Percentiles rank a stretch among this genome's conserved stretches.
These are phyloP conservation scores for Ochotona princeps DNA, from an alignment of 2,113 vertebrate species.

Conservation along the genomic window DNA sequence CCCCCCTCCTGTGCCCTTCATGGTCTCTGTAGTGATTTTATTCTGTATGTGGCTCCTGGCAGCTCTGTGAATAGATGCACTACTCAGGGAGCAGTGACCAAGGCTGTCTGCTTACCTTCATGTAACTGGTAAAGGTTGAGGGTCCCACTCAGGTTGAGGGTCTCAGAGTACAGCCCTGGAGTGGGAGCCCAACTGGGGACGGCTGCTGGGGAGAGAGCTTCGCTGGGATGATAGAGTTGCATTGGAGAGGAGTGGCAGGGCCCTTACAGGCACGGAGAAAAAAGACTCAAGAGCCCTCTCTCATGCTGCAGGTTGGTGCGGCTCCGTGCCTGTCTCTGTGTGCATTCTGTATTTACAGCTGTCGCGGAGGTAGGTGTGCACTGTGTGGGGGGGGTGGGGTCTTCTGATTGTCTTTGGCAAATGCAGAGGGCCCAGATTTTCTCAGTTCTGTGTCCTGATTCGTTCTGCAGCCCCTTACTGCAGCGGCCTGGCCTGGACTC, in stretches of 20 bases:
- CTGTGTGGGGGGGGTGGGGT: not conserved
- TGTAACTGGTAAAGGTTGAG: not conserved
- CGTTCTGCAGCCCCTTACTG: not conserved
- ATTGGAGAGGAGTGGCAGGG: not conserved
- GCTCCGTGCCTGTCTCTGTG: too few relatives aligned
- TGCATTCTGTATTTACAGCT: too few relatives aligned
- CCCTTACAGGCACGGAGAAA: not conserved
- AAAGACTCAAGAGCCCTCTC: not conserved
- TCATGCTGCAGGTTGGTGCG: too few relatives aligned
- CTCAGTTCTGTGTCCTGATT: not conserved
- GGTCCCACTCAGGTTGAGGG: not conserved
- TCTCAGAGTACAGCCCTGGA: not conserved
- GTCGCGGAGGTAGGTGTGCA: not conserved
- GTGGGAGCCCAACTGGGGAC: not conserved
- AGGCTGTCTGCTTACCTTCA: too few relatives aligned
- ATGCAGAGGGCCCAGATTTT: not conserved
- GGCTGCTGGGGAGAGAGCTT: not conserved
- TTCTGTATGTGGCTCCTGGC: too few relatives aligned
- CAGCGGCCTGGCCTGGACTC: rapidly evolving
- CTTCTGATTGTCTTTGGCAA: too few relatives aligned
- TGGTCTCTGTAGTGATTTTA: too few relatives aligned
- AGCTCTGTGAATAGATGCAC: too few relatives aligned
- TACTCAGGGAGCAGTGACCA: too few relatives aligned
- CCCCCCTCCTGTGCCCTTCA: too few relatives aligned
- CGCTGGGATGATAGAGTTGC: not conserved